Percentiles rank a stretch among this genome's conserved stretches.
These are phyloP conservation scores for Chrysocyon brachyurus DNA, from an alignment of 2,797 vertebrate species.

Conservation along the genomic window DNA sequence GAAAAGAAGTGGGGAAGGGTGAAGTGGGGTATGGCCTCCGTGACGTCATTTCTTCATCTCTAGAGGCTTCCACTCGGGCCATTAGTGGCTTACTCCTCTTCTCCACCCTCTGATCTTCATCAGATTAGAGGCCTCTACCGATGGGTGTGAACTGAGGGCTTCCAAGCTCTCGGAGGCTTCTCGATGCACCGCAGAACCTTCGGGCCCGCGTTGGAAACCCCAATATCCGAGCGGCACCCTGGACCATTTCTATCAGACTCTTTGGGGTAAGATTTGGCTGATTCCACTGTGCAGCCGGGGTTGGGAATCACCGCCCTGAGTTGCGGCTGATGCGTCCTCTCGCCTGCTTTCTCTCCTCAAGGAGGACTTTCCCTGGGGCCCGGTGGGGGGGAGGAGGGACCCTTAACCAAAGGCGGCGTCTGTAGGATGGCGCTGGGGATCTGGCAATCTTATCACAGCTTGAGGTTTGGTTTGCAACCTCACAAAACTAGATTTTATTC, in stretches of 20 bases:
- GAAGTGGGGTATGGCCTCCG: accelerated
- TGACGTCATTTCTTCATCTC: neutral
- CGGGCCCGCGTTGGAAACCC: neutral
- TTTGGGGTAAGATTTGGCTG: neutral
- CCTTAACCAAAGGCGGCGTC: neutral
- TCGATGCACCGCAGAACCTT: neutral
- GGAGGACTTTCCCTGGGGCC: neutral
- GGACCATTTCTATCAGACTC: neutral
- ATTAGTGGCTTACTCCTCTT: neutral
- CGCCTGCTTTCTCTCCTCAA: neutral
- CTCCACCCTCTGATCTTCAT: neutral
- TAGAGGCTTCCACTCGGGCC: neutral
- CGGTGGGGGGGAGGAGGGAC: neutral
- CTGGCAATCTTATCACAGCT: neutral
- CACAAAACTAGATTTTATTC: neutral
- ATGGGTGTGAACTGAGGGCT: neutral
- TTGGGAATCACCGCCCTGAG: neutral
- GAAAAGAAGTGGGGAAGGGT: neutral
- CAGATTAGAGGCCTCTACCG: neutral
- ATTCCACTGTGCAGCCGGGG: neutral
- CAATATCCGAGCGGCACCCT: accelerated
- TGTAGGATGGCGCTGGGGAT: neutral
- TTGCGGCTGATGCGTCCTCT: accelerated
- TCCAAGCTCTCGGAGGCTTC: neutral
- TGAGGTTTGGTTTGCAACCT: neutral